A percentile compares a stretch with the other conserved stretches of the same genome.
Evolutionary conservation across 2,113 vertebrate genomes (phyloP).

Genomic region (Malurus cyaneus): DNA sequence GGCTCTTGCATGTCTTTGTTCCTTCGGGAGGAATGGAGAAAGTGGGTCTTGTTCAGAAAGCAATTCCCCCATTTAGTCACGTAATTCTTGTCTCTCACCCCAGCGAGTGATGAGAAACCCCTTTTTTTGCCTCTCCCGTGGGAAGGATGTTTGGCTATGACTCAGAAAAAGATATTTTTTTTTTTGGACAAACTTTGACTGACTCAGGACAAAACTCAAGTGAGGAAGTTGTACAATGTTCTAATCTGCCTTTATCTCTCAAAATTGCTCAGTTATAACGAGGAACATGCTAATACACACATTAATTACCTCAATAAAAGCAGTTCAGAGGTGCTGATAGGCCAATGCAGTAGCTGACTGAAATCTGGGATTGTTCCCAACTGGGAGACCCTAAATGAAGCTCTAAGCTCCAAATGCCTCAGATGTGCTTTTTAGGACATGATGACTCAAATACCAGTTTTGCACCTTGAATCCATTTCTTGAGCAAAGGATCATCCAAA

Average conservation of each 20-base stretch:
- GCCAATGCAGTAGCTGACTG: neutral
- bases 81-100: conserved; percentile 4
- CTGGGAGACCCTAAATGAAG: neutral
- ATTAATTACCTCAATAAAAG: neutral
- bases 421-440: neutral
- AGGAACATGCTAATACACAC: neutral
- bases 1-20: conserved; percentile 37
- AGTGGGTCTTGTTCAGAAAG: conserved; percentile 24
- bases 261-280: neutral
- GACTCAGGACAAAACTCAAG: neutral
- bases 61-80: neutral
- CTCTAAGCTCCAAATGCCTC: neutral
- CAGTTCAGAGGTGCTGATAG: neutral
- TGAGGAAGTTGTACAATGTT: neutral
- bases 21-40: conserved; percentile 5
- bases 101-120: conserved; percentile 11
- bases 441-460: neutral
- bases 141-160: neutral
- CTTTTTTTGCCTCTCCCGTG: neutral
- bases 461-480: neutral
- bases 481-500: neutral
- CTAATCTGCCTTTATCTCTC: neutral
- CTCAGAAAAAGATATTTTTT: neutral
- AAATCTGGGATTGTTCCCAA: neutral
- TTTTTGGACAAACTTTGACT: neutral